phyloP scores from a whole-genome alignment of 1,140 invertebrate species.

The Sarcophaga peregrina region DNA sequence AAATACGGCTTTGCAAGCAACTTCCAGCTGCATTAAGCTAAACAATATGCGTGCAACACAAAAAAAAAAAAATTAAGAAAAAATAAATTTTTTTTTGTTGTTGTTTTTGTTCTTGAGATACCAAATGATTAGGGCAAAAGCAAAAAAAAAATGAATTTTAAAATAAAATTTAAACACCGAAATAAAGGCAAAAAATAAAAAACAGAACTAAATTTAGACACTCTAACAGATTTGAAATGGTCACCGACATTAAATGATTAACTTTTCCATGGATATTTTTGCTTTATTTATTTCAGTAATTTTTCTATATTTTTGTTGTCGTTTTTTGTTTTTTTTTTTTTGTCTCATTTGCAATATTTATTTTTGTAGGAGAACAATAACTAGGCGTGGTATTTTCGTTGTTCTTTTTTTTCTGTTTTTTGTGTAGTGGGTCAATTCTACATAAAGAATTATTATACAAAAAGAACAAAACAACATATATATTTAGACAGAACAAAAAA shows the following conservation, averaged over 20 bases:
- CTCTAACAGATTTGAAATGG: constrained; percentile 33
- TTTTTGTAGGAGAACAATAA: constrained; percentile 30
- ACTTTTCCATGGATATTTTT: constrained; percentile 9
- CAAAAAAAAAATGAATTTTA: constrained; percentile 7
- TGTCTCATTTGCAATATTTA: neutral
- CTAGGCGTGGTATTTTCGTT: constrained; percentile 22
- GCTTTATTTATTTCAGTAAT: neutral
- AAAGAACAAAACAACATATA: too few species aligned
- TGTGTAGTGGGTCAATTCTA: neutral
- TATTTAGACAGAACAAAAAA: constrained; percentile 20
- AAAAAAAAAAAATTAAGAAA: neutral
- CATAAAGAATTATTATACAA: neutral
- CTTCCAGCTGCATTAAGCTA: constrained; percentile 21
- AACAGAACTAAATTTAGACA: constrained; percentile 32
- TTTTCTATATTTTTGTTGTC: neutral
- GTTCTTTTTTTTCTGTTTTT: neutral
- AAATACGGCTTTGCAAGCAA: neutral
- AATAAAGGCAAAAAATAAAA: neutral
- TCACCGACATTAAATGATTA: constrained; percentile 36
- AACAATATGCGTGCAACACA: constrained; percentile 27
- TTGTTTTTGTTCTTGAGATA: neutral
- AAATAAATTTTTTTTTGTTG: neutral
- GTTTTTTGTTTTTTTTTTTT: constrained; percentile 22
- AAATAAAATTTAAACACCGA: constrained; percentile 21
- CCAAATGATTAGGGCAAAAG: neutral